phyloP scores from a whole-genome alignment of 2,113 vertebrate species.

The Tetrax tetrax region DNA sequence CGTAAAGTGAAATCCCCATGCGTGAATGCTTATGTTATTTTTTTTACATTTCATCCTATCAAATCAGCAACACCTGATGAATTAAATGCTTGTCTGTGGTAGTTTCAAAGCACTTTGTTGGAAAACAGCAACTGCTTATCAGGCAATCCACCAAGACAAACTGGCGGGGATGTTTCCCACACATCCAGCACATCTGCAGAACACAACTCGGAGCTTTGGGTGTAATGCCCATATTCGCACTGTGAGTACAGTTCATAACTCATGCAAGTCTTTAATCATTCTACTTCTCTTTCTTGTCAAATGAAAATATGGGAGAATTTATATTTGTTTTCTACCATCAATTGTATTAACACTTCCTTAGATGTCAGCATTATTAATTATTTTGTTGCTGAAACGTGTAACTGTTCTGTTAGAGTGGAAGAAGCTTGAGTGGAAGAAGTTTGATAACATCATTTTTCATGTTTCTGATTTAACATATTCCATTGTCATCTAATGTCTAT shows the following conservation, averaged over 20 bases:
- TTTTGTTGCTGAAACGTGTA: not conserved
- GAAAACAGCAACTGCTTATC: not conserved
- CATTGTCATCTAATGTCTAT: not conserved
- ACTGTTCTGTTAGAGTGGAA: not conserved
- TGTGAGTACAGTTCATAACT: not conserved
- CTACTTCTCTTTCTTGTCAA: not conserved
- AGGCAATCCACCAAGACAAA: conserved; percentile 18
- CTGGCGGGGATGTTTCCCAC: not conserved
- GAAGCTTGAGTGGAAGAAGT: not conserved
- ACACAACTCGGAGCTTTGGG: not conserved
- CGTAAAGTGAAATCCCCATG: not conserved
- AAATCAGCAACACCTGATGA: not conserved
- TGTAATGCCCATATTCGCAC: not conserved
- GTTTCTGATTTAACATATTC: not conserved
- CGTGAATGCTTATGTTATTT: not conserved
- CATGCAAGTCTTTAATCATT: not conserved
- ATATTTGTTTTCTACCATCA: not conserved
- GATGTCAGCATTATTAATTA: not conserved
- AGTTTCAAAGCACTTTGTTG: not conserved
- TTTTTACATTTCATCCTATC: not conserved
- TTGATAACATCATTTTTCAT: not conserved
- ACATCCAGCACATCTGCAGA: not conserved
- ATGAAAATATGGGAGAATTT: not conserved
- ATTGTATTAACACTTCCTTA: not conserved
- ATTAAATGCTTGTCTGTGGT: not conserved